Percentiles rank a stretch among this genome's conserved stretches.
Evolutionary conservation across 2,797 vertebrate species (phyloP).

Genomic region (Gobionotothen gibberifrons): DNA sequence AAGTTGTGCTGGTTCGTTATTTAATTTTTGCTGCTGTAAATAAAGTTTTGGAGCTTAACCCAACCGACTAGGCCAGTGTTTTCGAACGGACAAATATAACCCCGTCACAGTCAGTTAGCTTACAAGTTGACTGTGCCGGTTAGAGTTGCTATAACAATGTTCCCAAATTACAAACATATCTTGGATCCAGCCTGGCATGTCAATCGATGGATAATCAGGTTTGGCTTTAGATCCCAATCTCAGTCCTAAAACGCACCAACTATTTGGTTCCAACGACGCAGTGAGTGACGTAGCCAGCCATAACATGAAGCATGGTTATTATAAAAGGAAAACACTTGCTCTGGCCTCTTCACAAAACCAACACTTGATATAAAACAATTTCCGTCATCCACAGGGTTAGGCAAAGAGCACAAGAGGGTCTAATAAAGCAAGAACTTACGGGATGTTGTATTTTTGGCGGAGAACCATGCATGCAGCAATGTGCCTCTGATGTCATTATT

Average conservation of each 20-base stretch:
- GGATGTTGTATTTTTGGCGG: constrained; percentile 38
- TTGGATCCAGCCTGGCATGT: neutral
- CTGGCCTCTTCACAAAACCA: constrained; percentile 39
- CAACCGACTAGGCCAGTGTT: too few species aligned
- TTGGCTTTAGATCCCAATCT: neutral
- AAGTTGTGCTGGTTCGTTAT: too few species aligned
- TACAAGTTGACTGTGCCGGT: neutral
- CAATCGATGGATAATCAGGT: neutral
- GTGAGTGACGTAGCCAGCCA: constrained; percentile 34
- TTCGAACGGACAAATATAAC: too few species aligned
- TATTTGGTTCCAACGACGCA: neutral
- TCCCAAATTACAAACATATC: neutral
- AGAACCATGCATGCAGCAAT: constrained; percentile 38
- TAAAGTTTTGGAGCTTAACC: too few species aligned
- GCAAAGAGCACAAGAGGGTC: constrained; percentile 31
- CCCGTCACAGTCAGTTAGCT: neutral
- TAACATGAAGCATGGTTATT: constrained; percentile 20
- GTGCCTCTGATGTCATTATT: constrained; percentile 53
- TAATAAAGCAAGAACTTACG: constrained; percentile 29
- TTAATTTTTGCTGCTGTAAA: too few species aligned
- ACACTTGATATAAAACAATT: constrained; percentile 34
- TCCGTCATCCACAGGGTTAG: constrained; percentile 26
- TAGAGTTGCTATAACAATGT: neutral
- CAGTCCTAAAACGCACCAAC: neutral
- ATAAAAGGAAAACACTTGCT: constrained; percentile 38